Evolutionary conservation across 1,140 invertebrate species (phyloP).

Genomic region (Schlechtendalia chinensis): DNA sequence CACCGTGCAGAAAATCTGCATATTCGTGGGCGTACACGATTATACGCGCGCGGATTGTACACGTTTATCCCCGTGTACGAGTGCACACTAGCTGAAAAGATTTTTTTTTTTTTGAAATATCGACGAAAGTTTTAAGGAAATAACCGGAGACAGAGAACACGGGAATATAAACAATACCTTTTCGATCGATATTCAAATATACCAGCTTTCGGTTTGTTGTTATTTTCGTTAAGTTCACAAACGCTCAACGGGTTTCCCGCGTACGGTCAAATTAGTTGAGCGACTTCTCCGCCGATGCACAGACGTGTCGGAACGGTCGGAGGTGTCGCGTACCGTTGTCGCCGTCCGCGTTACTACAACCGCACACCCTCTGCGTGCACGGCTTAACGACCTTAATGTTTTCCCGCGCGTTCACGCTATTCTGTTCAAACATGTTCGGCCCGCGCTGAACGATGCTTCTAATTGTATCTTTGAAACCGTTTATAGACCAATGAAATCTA

Average conservation of each 20-base stretch:
- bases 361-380: background rate
- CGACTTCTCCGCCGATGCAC: background rate
- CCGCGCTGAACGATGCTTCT: background rate
- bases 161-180: no score
- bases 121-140: no score
- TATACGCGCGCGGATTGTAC: no score
- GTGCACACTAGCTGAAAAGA: no score
- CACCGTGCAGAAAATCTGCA: no score
- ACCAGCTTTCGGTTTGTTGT: background rate
- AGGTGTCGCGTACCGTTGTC: constrained; percentile 7
- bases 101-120: no score
- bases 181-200: background rate
- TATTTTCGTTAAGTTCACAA: constrained; percentile 2
- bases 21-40: background rate
- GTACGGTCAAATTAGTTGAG: constrained; percentile 18
- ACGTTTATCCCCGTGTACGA: no score
- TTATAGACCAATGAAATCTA: background rate
- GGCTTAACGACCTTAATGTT: no score
- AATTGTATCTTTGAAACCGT: background rate
- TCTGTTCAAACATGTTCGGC: background rate
- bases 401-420: background rate
- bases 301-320: background rate
- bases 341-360: background rate
- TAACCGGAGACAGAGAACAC: no score
- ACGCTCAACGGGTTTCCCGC: constrained; percentile 10